phyloP scores from a whole-genome alignment of 1,140 invertebrate genomes.

The Cotesia chilonis region DNA sequence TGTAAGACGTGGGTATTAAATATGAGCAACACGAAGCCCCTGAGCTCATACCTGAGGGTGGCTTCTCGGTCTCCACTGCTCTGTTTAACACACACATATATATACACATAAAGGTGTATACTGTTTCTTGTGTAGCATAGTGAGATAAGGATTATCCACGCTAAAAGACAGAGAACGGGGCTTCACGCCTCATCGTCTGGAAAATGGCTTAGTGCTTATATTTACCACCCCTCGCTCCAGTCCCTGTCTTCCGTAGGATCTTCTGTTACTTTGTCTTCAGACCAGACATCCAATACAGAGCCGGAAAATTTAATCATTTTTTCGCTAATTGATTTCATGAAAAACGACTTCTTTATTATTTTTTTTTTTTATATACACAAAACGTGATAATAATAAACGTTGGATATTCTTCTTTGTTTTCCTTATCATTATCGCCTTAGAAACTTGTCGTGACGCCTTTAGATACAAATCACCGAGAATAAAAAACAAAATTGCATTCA shows the following conservation, averaged over 20 bases:
- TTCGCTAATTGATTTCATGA: conserved; percentile 30
- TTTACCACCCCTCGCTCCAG: conserved; percentile 46
- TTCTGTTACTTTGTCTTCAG: conserved; percentile 20
- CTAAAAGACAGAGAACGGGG: conserved; percentile 60
- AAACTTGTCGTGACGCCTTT: conserved; percentile 24
- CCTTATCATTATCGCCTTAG: background rate
- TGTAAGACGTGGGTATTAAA: too few relatives aligned
- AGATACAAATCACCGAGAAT: background rate
- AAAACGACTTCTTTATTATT: background rate
- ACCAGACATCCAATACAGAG: conserved; percentile 4
- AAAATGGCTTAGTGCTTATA: conserved; percentile 67
- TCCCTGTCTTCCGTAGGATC: conserved; percentile 1
- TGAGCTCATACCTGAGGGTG: too few relatives aligned
- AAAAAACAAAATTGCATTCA: conserved; percentile 19
- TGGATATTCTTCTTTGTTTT: conserved; percentile 21
- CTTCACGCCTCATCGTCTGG: conserved; percentile 68
- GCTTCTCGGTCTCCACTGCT: too few relatives aligned
- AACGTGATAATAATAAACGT: conserved; percentile 34
- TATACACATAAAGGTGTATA: too few relatives aligned
- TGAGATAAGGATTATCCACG: conserved; percentile 63
- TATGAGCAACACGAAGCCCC: too few relatives aligned
- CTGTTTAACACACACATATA: too few relatives aligned
- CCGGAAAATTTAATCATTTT: conserved; percentile 50
- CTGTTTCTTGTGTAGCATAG: conserved; percentile 20
- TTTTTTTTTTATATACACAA: conserved; percentile 19